These are phyloP conservation scores for Scaptomyza graminum DNA, from an alignment of 1,140 invertebrate genomes.

Conservation along the genomic window DNA sequence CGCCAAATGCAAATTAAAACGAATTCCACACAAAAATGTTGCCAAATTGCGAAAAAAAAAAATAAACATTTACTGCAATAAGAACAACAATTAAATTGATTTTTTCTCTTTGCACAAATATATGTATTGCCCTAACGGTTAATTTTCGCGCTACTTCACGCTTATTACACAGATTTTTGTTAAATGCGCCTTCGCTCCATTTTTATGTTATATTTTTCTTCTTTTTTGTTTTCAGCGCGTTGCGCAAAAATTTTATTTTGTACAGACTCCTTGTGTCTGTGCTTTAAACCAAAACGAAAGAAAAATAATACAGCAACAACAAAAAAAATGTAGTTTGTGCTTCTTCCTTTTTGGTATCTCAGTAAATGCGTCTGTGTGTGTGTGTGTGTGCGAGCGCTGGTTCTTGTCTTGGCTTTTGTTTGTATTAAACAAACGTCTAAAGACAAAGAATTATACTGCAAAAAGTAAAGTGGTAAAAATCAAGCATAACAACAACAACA, in stretches of 20 bases:
- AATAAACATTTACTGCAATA: neutral
- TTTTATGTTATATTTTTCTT: neutral
- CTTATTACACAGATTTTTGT: neutral
- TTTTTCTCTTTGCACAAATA: slow-evolving; percentile 13
- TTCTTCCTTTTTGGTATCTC: slow-evolving; percentile 52
- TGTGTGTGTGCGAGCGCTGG: slow-evolving; percentile 24
- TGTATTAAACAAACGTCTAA: slow-evolving; percentile 68
- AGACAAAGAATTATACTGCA: slow-evolving; percentile 72
- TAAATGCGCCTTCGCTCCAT: slow-evolving; percentile 18
- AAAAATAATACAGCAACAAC: neutral
- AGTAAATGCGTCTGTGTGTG: slow-evolving; percentile 17
- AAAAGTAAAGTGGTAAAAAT: slow-evolving; percentile 70
- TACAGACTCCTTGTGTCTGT: slow-evolving; percentile 51
- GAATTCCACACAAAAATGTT: neutral
- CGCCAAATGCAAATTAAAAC: slow-evolving; percentile 5
- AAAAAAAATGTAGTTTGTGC: slow-evolving; percentile 45
- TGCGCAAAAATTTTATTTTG: slow-evolving; percentile 55
- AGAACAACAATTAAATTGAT: slow-evolving; percentile 3
- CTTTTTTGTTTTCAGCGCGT: slow-evolving; percentile 24
- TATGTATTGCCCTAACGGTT: neutral
- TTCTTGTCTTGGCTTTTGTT: slow-evolving; percentile 52
- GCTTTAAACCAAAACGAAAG: slow-evolving; percentile 28
- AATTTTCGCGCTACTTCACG: neutral
- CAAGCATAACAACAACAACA: slow-evolving; percentile 51
- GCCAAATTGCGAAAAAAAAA: neutral